Evolutionary conservation across 2,888 invertebrate species (phyloP).

Genomic region (Parnassius apollo): DNA sequence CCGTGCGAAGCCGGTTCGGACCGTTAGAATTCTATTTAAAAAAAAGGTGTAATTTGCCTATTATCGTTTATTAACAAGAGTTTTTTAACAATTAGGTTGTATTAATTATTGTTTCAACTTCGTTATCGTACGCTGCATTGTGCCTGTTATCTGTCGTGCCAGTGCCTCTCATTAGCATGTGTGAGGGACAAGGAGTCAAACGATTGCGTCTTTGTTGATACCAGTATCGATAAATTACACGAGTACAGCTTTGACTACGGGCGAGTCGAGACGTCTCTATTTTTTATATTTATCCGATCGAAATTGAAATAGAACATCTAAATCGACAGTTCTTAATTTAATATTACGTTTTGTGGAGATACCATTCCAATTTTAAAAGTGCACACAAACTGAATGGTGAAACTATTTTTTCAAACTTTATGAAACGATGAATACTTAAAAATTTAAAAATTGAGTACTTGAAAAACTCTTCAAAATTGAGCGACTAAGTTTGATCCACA

Average conservation of each 20-base stretch:
- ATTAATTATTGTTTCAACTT: constrained; percentile 56
- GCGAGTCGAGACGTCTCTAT: constrained; percentile 27
- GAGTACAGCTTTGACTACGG: constrained; percentile 30
- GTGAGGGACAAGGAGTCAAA: constrained; percentile 28
- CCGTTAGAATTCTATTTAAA: too few species aligned
- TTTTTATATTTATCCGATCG: not conserved
- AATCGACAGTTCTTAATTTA: constrained; percentile 16
- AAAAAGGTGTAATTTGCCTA: too few species aligned
- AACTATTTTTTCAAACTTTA: not conserved
- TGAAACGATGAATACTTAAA: constrained; percentile 35
- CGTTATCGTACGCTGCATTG: constrained; percentile 41
- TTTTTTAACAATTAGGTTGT: constrained; percentile 71
- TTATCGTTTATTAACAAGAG: too few species aligned
- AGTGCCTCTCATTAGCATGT: constrained; percentile 35
- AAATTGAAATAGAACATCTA: constrained; percentile 9
- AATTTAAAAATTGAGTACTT: constrained; percentile 34
- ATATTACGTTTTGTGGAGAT: not conserved
- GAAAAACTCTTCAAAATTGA: constrained; percentile 47
- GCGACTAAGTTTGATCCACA: constrained; percentile 47
- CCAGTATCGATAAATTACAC: constrained; percentile 29
- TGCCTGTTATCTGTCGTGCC: constrained; percentile 58
- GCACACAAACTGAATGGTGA: constrained; percentile 2
- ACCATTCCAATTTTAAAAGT: not conserved
- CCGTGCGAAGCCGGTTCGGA: too few species aligned
- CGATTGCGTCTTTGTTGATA: constrained; percentile 33